phyloP scores from a whole-genome alignment of 2,888 invertebrate species.

The Acanthosoma haemorrhoidale region DNA sequence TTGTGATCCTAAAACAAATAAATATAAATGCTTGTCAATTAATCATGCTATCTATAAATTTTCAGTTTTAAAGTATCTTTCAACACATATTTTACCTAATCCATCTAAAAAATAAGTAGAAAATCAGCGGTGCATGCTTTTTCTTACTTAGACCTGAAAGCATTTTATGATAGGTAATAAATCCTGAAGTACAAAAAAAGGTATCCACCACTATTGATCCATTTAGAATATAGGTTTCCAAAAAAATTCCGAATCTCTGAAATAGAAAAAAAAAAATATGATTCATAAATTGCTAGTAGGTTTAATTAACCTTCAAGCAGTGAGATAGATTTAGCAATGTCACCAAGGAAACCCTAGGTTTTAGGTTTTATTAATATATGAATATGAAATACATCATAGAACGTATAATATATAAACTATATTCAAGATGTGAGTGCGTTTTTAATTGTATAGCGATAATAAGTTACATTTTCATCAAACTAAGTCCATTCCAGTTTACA shows the following conservation, averaged over 20 bases:
- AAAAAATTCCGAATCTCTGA: constrained; percentile 28
- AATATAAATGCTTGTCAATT: no score
- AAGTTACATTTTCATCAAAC: no score
- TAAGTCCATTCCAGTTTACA: no score
- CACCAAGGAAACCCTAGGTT: no score
- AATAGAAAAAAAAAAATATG: neutral
- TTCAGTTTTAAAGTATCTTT: neutral
- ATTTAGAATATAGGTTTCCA: constrained; percentile 36
- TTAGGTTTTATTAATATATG: no score
- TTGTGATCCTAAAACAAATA: constrained; percentile 40
- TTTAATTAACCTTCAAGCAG: no score
- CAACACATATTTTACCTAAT: constrained; percentile 39
- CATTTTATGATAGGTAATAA: constrained; percentile 42
- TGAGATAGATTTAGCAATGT: no score
- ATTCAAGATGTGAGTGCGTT: no score
- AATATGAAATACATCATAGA: no score
- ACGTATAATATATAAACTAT: no score
- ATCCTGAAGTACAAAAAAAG: constrained; percentile 43
- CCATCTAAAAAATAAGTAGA: constrained; percentile 42
- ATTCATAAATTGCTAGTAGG: no score
- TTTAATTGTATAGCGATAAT: no score
- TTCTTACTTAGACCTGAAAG: constrained; percentile 40
- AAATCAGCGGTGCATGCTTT: constrained; percentile 39
- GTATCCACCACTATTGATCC: constrained; percentile 43
- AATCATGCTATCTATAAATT: neutral